Conservation (phyloP, 2,113 vertebrate species). For the Hippocampus barbouri region DNA sequence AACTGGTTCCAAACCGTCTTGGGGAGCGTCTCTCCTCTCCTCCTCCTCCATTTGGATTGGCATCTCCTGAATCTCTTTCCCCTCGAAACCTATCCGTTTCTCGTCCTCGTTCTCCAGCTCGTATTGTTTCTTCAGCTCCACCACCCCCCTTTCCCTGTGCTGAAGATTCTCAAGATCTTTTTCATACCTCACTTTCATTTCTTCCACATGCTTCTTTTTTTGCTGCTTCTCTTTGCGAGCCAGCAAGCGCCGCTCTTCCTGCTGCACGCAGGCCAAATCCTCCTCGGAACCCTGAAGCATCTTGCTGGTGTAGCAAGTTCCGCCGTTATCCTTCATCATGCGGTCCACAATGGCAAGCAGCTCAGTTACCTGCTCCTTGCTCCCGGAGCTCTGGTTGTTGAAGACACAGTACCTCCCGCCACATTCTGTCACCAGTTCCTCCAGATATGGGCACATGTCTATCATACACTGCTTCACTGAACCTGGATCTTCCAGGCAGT, state of each 20-base stretch:
- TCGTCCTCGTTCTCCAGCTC: conserved; percentile 28
- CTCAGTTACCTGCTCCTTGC: conserved; percentile 44
- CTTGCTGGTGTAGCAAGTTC: conserved; percentile 32
- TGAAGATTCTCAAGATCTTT: conserved; percentile 27
- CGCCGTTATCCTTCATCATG: conserved; percentile 36
- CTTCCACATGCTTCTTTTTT: conserved; percentile 29
- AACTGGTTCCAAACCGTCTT: conserved; percentile 31
- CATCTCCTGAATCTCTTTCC: conserved; percentile 34
- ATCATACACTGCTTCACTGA: conserved; percentile 32
- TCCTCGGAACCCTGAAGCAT: conserved; percentile 48
- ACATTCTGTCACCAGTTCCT: conserved; percentile 39
- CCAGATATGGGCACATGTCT: conserved; percentile 30
- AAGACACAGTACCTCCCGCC: conserved; percentile 53
- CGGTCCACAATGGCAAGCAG: conserved; percentile 49
- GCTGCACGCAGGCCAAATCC: conserved; percentile 21
- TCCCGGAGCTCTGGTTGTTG: conserved; percentile 43
- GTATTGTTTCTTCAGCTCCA: conserved; percentile 32
- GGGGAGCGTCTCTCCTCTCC: conserved; percentile 31
- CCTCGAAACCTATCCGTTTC: conserved; percentile 22
- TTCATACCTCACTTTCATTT: conserved; percentile 30
- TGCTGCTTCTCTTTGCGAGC: conserved; percentile 18
- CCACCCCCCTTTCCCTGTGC: conserved; percentile 15
- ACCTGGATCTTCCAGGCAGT: conserved; percentile 22
- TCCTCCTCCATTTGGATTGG: conserved; percentile 33
- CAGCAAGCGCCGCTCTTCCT: conserved; percentile 23